Evolutionary conservation across 1,140 invertebrate species (phyloP).

Genomic region (Ceratoteleas bidentatus): DNA sequence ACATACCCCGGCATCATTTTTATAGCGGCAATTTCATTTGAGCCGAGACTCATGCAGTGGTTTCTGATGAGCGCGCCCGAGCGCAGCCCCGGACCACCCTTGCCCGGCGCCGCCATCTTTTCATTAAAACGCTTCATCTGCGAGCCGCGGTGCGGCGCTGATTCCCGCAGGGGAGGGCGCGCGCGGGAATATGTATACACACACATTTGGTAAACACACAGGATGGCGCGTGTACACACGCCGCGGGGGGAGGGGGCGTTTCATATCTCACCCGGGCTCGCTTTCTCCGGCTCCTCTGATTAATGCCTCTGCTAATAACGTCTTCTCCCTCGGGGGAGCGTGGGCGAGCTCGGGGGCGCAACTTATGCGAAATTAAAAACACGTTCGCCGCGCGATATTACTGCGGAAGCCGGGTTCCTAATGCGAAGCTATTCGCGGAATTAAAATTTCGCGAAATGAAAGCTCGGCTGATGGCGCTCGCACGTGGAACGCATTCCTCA

Average conservation of each 20-base stretch:
- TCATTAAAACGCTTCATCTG: constrained; percentile 80
- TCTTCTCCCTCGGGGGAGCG: constrained; percentile 75
- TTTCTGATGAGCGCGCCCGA: constrained; percentile 78
- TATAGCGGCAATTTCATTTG: constrained; percentile 81
- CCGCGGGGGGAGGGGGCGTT: constrained; percentile 71
- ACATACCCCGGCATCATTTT: constrained; percentile 79
- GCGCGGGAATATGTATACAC: constrained; percentile 43
- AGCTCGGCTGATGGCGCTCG: constrained; percentile 24
- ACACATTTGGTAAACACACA: constrained; percentile 42
- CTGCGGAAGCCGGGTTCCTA: constrained; percentile 22
- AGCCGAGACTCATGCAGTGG: constrained; percentile 78
- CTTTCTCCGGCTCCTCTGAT: constrained; percentile 71
- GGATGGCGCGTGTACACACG: constrained; percentile 18
- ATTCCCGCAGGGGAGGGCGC: constrained; percentile 26
- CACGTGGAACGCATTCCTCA: constrained; percentile 25
- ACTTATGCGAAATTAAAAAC: constrained; percentile 81
- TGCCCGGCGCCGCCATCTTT: constrained; percentile 74
- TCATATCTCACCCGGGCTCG: constrained; percentile 75
- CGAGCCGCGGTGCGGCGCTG: constrained; percentile 72
- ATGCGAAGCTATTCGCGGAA: constrained; percentile 51
- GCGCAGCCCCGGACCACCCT: constrained; percentile 51
- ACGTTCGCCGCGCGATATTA: constrained; percentile 69
- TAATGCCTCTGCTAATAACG: constrained; percentile 81
- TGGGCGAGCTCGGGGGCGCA: constrained; percentile 57
- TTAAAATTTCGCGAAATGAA: constrained; percentile 59